Conservation (phyloP, 2,113 vertebrate species). For the Pitta sordida region DNA sequence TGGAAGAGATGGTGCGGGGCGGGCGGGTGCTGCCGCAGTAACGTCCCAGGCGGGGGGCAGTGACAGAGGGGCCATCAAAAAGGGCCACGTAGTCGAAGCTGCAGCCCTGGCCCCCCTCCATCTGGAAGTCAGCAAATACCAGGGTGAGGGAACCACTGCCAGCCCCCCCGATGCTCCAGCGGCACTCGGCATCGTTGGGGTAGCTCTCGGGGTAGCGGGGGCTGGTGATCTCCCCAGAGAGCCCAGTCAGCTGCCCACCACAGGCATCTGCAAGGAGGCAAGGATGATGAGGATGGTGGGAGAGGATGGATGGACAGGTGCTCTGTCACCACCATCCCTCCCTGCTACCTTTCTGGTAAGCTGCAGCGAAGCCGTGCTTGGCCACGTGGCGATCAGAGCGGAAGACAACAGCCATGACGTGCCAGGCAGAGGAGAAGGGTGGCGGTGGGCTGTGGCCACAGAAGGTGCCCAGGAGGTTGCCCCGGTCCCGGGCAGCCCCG, state of each 20-base stretch:
- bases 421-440: constrained; percentile 92
- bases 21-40: constrained; percentile 84
- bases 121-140: constrained; percentile 90
- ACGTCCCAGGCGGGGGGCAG: constrained; percentile 74
- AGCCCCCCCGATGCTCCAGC: constrained; percentile 83
- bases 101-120: constrained; percentile 89
- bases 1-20: constrained; percentile 76
- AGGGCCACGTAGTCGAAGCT: constrained; percentile 90
- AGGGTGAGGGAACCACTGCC: constrained; percentile 76
- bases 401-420: constrained; percentile 91
- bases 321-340: not conserved
- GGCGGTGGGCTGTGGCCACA: constrained; percentile 85
- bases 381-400: constrained; percentile 93
- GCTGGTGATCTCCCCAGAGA: constrained; percentile 91
- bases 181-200: constrained; percentile 90
- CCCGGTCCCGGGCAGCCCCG: constrained; percentile 81
- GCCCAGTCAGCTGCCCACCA: constrained; percentile 86
- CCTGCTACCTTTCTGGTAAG: constrained; percentile 87
- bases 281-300: not conserved
- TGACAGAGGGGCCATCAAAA: constrained; percentile 79
- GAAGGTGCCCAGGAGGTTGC: constrained; percentile 92
- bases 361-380: constrained; percentile 83
- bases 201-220: constrained; percentile 91
- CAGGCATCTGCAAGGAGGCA: constrained; percentile 81
- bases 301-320: fast-evolving